Evolutionary conservation across 2,797 vertebrate genomes (phyloP), one percentile per base, ranked within the genome.

Genomic region (Cyprinella venusta): DNA sequence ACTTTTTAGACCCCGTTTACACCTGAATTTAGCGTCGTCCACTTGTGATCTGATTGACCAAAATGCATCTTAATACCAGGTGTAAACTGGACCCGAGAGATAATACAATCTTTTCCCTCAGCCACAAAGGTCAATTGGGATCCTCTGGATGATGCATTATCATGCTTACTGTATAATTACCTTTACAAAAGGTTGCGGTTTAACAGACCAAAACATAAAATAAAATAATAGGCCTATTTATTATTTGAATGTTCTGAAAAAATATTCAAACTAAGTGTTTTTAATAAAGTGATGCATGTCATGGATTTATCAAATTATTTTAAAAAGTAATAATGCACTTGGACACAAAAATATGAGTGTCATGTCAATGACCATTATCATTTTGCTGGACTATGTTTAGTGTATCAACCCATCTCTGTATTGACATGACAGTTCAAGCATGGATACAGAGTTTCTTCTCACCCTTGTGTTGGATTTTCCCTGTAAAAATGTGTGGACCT

Each of bases 351-450:
- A 16, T 63, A 63, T 16, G 24, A 6, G 16, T 30, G 13, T 63
- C 2, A 63, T 16, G 24, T 63, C 26, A 63, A 16, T 63, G 6
- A 16, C 61, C 6, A 15, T 75, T 84, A 84, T 42, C 59, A 82
- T 79, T 88, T 87, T 89, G 85, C 81, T 87, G 86, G 83, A 80
- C 82, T 84, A 82, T 86, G 67, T 70, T 85, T 54, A 48, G 19
- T 52, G 18, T 54, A 45, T 78, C n/a, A 48, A 5, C 13, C 21
- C 5, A 2, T 67, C 30, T 78, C 12, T 85, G 36, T 50, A 38
- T 48, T 48, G 64, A 33, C 2, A 4, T 82, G 8, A 19, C 5
- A 56, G 45, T 59, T 30, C 33, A 63, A 61, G 50, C 52, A 68
- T 79, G 59, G 50, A 26, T 82, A 64, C 74, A 65, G 67, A 56